phyloP scores from a whole-genome alignment of 2,888 invertebrate species.

The Xylocampa areola region DNA sequence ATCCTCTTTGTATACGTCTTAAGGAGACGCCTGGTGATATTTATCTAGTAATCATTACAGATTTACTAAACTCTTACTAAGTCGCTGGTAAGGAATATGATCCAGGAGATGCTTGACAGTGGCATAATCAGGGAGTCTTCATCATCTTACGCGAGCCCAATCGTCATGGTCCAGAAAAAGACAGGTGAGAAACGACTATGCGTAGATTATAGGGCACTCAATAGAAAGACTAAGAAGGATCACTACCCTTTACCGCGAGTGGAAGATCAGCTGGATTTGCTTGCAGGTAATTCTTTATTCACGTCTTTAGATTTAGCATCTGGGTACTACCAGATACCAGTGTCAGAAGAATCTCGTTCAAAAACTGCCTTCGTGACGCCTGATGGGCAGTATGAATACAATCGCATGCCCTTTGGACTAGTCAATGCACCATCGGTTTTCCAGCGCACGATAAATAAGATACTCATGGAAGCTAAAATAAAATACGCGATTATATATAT shows the following conservation, averaged over 20 bases:
- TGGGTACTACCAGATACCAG: neutral
- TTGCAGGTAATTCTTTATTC: neutral
- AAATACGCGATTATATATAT: neutral
- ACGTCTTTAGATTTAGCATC: neutral
- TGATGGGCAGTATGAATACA: conserved; percentile 1
- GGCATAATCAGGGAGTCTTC: no score
- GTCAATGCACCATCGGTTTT: neutral
- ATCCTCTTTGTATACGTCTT: no score
- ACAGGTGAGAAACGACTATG: no score
- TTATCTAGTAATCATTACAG: no score
- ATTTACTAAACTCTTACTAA: no score
- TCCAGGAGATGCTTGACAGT: no score
- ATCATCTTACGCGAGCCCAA: no score
- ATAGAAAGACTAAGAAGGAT: neutral
- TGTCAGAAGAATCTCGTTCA: neutral
- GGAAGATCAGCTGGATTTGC: neutral
- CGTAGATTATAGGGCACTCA: neutral
- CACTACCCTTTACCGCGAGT: neutral
- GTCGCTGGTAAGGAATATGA: no score
- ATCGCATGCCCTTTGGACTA: neutral
- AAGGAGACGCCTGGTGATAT: no score
- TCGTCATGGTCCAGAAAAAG: no score
- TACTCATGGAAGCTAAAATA: neutral
- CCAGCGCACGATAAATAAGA: neutral
- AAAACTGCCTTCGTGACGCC: conserved; percentile 6